Evolutionary conservation across 30 jellyfish, hydroid and myxozoan species (phyloP).

Genomic region (Clytia hemisphaerica): DNA sequence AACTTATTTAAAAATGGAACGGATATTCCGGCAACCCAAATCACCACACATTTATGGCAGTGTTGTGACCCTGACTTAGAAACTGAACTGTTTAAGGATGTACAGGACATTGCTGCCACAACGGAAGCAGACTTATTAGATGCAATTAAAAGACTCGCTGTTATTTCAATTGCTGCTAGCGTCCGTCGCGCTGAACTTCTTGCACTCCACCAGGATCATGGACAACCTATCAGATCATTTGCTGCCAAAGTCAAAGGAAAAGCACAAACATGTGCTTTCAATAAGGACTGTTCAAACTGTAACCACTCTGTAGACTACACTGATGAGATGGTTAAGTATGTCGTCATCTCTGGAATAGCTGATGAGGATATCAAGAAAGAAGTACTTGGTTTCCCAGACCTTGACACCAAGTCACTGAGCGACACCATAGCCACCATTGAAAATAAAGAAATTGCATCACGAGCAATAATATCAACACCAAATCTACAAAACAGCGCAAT

Average conservation of each 20-base stretch:
- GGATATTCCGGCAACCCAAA: not conserved
- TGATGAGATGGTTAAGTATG: too few species aligned
- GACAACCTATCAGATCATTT: not conserved
- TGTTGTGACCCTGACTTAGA: not conserved
- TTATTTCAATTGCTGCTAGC: not conserved
- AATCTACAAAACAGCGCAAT: not conserved
- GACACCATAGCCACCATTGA: constrained; percentile 8
- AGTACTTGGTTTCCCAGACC: constrained; percentile 11
- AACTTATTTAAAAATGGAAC: not conserved
- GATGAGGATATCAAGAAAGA: not conserved
- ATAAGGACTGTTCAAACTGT: not conserved
- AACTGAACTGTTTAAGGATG: not conserved
- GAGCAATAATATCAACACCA: not conserved
- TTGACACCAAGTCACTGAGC: not conserved
- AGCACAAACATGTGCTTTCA: not conserved
- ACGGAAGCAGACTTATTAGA: not conserved
- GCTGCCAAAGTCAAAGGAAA: constrained; percentile 13
- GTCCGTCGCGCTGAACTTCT: not conserved
- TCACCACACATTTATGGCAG: not conserved
- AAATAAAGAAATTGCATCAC: constrained; percentile 12
- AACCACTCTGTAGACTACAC: not conserved
- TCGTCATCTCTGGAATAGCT: too few species aligned
- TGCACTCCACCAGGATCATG: not conserved
- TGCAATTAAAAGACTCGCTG: not conserved
- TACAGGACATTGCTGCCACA: not conserved